phyloP scores from a whole-genome alignment of 2,113 vertebrate genomes.

The Sebastes schlegelii region DNA sequence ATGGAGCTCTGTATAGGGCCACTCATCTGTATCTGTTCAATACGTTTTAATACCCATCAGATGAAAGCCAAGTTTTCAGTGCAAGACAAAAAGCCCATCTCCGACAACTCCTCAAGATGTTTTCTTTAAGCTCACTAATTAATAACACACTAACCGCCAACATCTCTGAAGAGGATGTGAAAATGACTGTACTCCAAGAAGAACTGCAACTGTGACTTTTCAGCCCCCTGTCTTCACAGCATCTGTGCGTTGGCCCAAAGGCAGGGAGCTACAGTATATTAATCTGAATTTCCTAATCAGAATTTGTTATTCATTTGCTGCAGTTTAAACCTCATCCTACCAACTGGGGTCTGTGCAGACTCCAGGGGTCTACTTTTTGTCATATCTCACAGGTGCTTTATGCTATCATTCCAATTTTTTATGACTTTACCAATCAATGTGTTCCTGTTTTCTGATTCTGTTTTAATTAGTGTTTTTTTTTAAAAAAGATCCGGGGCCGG shows the following conservation, averaged over 20 bases:
- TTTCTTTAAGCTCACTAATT: constrained; percentile 51
- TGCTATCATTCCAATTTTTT: too few relatives aligned
- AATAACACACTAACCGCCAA: constrained; percentile 25
- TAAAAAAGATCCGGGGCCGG: too few relatives aligned
- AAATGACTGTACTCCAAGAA: constrained; percentile 35
- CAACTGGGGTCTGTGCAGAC: too few relatives aligned
- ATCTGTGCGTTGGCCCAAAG: background rate
- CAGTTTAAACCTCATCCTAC: constrained; percentile 8
- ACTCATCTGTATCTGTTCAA: constrained; percentile 56
- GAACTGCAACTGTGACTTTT: constrained; percentile 37
- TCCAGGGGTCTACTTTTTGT: too few relatives aligned
- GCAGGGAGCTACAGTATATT: background rate
- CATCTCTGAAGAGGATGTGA: constrained; percentile 33
- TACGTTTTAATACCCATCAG: constrained; percentile 42
- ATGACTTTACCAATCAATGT: too few relatives aligned
- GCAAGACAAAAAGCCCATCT: constrained; percentile 50
- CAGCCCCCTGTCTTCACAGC: background rate
- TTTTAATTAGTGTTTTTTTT: too few relatives aligned
- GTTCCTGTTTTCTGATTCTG: too few relatives aligned
- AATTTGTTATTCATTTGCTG: constrained; percentile 22
- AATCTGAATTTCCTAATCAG: constrained; percentile 27
- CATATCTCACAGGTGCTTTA: too few relatives aligned
- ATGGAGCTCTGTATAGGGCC: constrained; percentile 43
- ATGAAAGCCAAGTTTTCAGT: constrained; percentile 55
- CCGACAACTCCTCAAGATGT: background rate